Base-by-base conservation (phyloP, 2,797 vertebrate species). In the Gephyroberyx darwinii region DNA sequence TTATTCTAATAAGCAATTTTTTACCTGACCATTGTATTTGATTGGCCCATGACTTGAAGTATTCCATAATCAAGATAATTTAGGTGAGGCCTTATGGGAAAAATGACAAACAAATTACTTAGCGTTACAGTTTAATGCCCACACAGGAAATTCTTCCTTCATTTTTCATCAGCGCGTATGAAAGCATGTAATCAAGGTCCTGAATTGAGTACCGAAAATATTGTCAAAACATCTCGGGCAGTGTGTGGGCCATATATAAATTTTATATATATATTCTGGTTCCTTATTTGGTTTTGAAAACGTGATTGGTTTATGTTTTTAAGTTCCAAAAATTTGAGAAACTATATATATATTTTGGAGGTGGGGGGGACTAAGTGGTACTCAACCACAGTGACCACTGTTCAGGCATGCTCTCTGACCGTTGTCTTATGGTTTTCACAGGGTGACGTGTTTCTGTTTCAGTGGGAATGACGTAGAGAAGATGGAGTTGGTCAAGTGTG, bases 391-490 rank as follows among this genome's bases (percentile, higher is more conserved):
- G 33, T 2, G 2, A 17, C 0, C 20, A 20, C 61, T 66, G 14
- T 68, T 55, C 22, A 35, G 26, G 14, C 2, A 51, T 8, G 45
- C 9, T 39, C 30, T 50, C 20, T 77, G 51, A 76, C 47, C 71
- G 68, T 77, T 73, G 26, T 9, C 9, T 20, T 52, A 52, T 52
- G 55, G 54, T 78, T 74, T 73, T 65, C 35, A 71, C 51, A 48
- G 26, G 55, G 31, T 55, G 41, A 58, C 37, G 8, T 37, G 17
- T 73, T 74, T 82, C 48, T 79, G 65, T 77, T 78, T 76, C 30
- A 50, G 48, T 68, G 55, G 9, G 66, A 78, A 71, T 75, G 56
- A 65, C 57, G 30, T 47, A 58, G 51, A 78, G 69, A 50, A 58
- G 65, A 59, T 60, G 5, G 35, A 17, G 54, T 51, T 69, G 65